These are phyloP conservation scores for Sisor rabdophorus DNA, from an alignment of 2,113 vertebrate genomes.

Conservation along the genomic window DNA sequence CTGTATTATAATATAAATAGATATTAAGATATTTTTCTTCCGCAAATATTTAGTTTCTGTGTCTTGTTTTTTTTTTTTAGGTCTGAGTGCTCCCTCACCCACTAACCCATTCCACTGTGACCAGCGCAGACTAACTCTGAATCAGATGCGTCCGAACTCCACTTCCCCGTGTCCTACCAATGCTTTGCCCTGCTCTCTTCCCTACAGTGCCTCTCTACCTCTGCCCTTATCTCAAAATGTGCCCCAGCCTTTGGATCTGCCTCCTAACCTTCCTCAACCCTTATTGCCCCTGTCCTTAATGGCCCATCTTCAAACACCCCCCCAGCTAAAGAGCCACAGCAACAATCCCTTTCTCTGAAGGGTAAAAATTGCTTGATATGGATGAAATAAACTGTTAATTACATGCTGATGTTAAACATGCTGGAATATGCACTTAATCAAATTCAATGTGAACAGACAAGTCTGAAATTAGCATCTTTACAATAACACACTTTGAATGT, in stretches of 20 bases:
- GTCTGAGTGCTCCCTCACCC: conserved; percentile 80
- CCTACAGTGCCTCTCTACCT: conserved; percentile 85
- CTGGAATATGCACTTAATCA: conserved; percentile 14
- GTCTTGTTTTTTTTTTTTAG: conserved; percentile 57
- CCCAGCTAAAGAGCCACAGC: conserved; percentile 63
- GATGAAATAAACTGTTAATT: neutral
- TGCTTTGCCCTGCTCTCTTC: conserved; percentile 67
- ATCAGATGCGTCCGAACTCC: conserved; percentile 86
- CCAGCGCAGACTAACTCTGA: conserved; percentile 82
- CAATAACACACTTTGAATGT: conserved; percentile 2
- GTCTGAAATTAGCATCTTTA: neutral
- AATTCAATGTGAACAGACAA: conserved; percentile 11
- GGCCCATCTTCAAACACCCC: conserved; percentile 53
- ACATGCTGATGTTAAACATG: neutral
- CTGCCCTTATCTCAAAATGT: conserved; percentile 80
- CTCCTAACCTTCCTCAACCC: conserved; percentile 76
- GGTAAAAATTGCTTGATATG: neutral
- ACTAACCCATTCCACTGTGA: conserved; percentile 89
- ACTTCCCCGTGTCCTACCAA: conserved; percentile 72
- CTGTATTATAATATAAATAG: neutral
- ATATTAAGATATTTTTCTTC: neutral
- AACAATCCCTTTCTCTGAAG: conserved; percentile 79
- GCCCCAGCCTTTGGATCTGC: conserved; percentile 69
- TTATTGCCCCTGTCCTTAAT: conserved; percentile 74
- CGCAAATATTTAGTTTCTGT: neutral